These are phyloP conservation scores for Ploceus nigricollis DNA, from an alignment of 2,113 vertebrate species.

Conservation along the genomic window DNA sequence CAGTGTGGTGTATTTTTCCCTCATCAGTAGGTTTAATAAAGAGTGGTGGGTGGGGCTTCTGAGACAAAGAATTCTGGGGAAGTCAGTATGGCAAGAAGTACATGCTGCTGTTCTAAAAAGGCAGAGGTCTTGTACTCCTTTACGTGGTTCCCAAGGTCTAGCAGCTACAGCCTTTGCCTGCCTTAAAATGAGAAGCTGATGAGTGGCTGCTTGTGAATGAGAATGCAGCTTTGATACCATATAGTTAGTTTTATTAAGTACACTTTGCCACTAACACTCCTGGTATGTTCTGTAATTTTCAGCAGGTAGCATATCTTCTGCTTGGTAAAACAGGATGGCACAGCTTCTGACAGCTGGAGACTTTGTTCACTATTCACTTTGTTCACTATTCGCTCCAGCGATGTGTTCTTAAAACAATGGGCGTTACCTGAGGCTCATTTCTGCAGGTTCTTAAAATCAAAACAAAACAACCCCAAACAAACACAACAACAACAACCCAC, in stretches of 20 bases:
- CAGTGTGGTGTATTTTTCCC: not conserved
- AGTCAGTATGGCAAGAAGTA: not conserved
- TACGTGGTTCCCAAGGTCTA: fast-evolving
- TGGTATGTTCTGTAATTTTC: not conserved
- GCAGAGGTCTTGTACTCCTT: not conserved
- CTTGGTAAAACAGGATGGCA: not conserved
- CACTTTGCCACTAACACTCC: not conserved
- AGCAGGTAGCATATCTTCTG: not conserved
- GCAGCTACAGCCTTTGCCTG: not conserved
- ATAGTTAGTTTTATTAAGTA: not conserved
- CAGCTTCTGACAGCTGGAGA: not conserved
- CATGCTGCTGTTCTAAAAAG: not conserved
- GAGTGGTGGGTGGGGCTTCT: not conserved
- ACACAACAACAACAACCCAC: not conserved
- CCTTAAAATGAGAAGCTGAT: not conserved
- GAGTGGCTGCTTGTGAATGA: not conserved
- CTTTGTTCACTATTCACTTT: not conserved
- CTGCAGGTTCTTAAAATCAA: not conserved
- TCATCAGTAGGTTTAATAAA: not conserved
- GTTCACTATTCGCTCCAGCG: not conserved
- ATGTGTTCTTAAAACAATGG: not conserved
- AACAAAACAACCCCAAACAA: not conserved
- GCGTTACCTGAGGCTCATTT: not conserved
- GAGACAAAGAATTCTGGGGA: not conserved
- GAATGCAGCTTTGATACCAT: not conserved